phyloP scores from a whole-genome alignment of 1,140 invertebrate species.

The Papilio polytes region DNA sequence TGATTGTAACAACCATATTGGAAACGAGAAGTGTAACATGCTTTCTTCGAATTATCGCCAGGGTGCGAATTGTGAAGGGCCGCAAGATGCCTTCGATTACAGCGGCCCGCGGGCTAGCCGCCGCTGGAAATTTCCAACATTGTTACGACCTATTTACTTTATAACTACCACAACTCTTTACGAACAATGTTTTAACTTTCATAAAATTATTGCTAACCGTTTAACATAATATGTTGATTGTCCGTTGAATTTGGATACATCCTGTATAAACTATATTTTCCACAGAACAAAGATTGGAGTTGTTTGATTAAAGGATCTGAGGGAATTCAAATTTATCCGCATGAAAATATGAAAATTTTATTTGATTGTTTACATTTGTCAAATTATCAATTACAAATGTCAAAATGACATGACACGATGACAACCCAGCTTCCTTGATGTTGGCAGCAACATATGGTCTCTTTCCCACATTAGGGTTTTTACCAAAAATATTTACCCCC shows the following conservation, averaged over 20 bases:
- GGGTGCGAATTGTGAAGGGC: slow-evolving; percentile 34
- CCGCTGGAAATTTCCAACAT: slow-evolving; percentile 3
- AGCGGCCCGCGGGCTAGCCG: neutral
- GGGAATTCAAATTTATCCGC: neutral
- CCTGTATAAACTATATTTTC: too few relatives aligned
- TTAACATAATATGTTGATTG: neutral
- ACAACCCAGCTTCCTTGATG: too few relatives aligned
- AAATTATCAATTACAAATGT: too few relatives aligned
- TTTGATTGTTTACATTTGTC: too few relatives aligned
- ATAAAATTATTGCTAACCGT: neutral
- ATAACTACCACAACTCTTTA: neutral
- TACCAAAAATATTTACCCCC: too few relatives aligned
- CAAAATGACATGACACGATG: too few relatives aligned
- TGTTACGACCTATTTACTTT: neutral
- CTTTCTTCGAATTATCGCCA: slow-evolving; percentile 25
- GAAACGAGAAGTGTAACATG: slow-evolving; percentile 4
- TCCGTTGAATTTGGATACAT: neutral
- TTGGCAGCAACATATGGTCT: too few relatives aligned
- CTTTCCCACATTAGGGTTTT: too few relatives aligned
- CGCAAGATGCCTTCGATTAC: slow-evolving; percentile 1
- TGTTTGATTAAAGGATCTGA: neutral
- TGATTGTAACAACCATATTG: slow-evolving; percentile 1
- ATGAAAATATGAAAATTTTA: too few relatives aligned
- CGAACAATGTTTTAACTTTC: neutral
- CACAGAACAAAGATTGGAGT: neutral